Evolutionary conservation across 2,888 invertebrate genomes (phyloP).

Genomic region (Mesochorus sp.): DNA sequence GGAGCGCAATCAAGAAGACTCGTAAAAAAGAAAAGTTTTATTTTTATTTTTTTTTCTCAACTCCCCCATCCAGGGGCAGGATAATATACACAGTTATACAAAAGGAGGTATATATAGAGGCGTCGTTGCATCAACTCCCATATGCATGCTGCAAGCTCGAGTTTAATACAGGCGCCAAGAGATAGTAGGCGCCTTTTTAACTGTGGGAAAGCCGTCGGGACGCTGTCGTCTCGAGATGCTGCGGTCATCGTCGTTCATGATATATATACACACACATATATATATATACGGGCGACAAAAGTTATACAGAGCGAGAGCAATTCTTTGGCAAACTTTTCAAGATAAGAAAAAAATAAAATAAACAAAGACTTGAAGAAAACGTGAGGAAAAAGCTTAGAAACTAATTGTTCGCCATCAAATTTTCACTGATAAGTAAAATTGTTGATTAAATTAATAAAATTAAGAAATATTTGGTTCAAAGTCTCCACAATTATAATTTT

Average conservation of each 20-base stretch:
- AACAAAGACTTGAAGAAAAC: slow-evolving; percentile 2
- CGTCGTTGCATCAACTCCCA: slow-evolving; percentile 68
- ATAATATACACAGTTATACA: slow-evolving; percentile 1
- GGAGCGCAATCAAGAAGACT: slow-evolving; percentile 9
- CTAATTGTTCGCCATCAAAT: too few species aligned
- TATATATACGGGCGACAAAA: slow-evolving; percentile 57
- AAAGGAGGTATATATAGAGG: slow-evolving; percentile 35
- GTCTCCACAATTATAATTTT: too few species aligned
- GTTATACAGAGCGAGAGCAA: slow-evolving; percentile 32
- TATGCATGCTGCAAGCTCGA: slow-evolving; percentile 63
- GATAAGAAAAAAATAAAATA: slow-evolving; percentile 31
- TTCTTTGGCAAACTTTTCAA: slow-evolving; percentile 52
- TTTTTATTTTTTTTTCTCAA: background rate
- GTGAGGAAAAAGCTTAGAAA: too few species aligned
- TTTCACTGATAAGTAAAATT: too few species aligned
- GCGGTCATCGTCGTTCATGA: slow-evolving; percentile 59
- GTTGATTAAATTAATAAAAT: too few species aligned
- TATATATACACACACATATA: too few species aligned
- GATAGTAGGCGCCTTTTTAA: slow-evolving; percentile 77
- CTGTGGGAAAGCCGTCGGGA: slow-evolving; percentile 77
- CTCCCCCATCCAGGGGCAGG: slow-evolving; percentile 10
- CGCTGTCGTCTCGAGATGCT: slow-evolving; percentile 68
- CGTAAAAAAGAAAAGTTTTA: slow-evolving; percentile 33
- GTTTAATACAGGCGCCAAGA: slow-evolving; percentile 72
- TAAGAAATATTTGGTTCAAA: too few species aligned